Evolutionary conservation across 2,888 invertebrate genomes (phyloP).

Genomic region (Zygaena filipendulae): DNA sequence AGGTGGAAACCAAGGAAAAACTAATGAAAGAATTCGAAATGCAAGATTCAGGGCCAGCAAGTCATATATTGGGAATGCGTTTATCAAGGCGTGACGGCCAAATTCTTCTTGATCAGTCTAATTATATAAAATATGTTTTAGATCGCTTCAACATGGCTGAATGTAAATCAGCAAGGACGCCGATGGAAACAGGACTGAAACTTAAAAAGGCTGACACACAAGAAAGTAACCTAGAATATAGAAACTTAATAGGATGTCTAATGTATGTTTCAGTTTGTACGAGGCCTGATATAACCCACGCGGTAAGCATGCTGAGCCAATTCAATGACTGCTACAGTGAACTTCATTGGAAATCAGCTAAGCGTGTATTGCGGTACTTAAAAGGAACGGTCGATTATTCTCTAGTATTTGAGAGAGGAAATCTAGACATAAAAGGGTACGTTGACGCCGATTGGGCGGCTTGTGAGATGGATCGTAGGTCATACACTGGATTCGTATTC

Average conservation of each 20-base stretch:
- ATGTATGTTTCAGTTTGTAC: slow-evolving; percentile 15
- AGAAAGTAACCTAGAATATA: slow-evolving; percentile 11
- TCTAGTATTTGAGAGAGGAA: slow-evolving; percentile 8
- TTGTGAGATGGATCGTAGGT: slow-evolving; percentile 13
- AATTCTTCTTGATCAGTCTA: too few species aligned
- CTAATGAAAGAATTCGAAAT: too few species aligned
- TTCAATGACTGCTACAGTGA: slow-evolving; percentile 15
- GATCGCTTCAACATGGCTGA: slow-evolving; percentile 9
- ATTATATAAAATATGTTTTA: too few species aligned
- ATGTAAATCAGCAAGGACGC: slow-evolving; percentile 10
- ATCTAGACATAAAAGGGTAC: slow-evolving; percentile 8
- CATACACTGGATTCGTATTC: slow-evolving; percentile 11
- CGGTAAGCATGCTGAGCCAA: slow-evolving; percentile 14
- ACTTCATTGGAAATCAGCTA: slow-evolving; percentile 13
- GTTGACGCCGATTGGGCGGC: too few species aligned
- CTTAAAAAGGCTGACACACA: slow-evolving; percentile 2
- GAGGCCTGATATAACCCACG: slow-evolving; percentile 12
- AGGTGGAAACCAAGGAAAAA: too few species aligned
- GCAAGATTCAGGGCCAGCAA: too few species aligned
- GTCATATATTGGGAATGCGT: too few species aligned
- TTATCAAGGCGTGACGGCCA: too few species aligned
- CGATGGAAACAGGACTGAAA: slow-evolving; percentile 8
- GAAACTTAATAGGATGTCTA: slow-evolving; percentile 13
- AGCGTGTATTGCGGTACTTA: slow-evolving; percentile 10
- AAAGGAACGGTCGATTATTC: slow-evolving; percentile 9